A percentile compares a stretch with the other conserved stretches of the same genome.
Evolutionary conservation across 2,888 invertebrate species (phyloP).

Genomic region (Drosophila diplacantha): DNA sequence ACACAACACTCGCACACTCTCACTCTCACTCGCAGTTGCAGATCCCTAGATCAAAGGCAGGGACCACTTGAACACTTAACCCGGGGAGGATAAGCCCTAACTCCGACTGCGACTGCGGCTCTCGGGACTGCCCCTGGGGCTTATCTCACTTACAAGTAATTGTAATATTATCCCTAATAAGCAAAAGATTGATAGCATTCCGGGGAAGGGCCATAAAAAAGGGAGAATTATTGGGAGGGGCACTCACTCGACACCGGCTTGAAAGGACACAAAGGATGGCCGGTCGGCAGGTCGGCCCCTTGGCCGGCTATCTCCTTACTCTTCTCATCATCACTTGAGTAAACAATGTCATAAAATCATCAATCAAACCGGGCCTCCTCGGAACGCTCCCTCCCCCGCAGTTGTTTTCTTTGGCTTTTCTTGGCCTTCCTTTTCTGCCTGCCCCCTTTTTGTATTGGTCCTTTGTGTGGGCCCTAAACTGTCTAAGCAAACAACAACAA

Average conservation of each 20-base stretch:
- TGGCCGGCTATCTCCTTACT: conserved; percentile 38
- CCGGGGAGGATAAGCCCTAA: conserved; percentile 28
- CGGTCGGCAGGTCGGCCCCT: conserved; percentile 14
- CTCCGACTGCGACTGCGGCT: conserved; percentile 2
- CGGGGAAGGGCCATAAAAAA: conserved; percentile 57
- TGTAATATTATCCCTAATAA: conserved; percentile 73
- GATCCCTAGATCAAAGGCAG: conserved; percentile 39
- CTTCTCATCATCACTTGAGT: conserved; percentile 69
- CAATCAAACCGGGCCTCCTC: conserved; percentile 55
- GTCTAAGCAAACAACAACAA: conserved; percentile 40
- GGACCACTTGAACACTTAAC: conserved; percentile 45
- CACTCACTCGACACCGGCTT: conserved; percentile 47
- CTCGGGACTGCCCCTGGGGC: conserved; percentile 30
- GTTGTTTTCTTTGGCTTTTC: conserved; percentile 22
- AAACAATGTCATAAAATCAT: conserved; percentile 74
- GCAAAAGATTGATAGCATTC: conserved; percentile 72
- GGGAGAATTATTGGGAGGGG: conserved; percentile 46
- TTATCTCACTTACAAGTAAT: conserved; percentile 71
- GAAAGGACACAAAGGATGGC: conserved; percentile 55
- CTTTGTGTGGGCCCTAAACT: conserved; percentile 45
- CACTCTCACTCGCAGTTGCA: neutral
- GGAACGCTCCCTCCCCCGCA: conserved; percentile 6
- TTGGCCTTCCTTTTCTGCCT: conserved; percentile 22
- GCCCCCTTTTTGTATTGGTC: conserved; percentile 32
- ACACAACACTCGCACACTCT: conserved; percentile 29